Evolutionary conservation across 2,888 invertebrate genomes (phyloP).

Genomic region (Subacronicta megacephala): DNA sequence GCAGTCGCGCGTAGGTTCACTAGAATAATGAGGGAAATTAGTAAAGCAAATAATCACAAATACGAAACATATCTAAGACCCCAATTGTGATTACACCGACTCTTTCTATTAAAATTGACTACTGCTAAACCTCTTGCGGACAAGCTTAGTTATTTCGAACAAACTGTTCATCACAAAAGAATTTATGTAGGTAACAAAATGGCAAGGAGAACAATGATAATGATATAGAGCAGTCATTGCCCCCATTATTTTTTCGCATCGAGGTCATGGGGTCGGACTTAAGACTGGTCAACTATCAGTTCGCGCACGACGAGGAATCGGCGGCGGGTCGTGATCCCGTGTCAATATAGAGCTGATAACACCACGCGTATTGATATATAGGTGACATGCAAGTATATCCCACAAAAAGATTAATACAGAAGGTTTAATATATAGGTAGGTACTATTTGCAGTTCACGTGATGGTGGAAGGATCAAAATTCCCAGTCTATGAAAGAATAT

Average conservation of each 20-base stretch:
- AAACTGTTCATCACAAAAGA: slow-evolving; percentile 10
- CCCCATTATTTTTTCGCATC: slow-evolving; percentile 16
- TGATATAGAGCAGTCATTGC: slow-evolving; percentile 35
- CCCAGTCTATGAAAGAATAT: too few species aligned
- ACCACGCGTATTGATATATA: not conserved
- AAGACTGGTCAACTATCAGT: slow-evolving; percentile 15
- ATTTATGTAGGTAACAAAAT: slow-evolving; percentile 6
- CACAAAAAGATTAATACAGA: slow-evolving; percentile 1
- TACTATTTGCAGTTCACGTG: too few species aligned
- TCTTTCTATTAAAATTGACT: too few species aligned
- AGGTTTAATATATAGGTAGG: too few species aligned
- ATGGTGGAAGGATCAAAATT: too few species aligned
- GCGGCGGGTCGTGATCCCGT: slow-evolving; percentile 27
- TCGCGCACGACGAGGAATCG: slow-evolving; percentile 20
- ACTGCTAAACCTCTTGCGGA: too few species aligned
- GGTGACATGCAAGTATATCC: not conserved
- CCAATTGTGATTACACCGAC: too few species aligned
- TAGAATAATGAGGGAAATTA: too few species aligned
- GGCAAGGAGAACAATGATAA: slow-evolving; percentile 1
- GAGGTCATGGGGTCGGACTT: slow-evolving; percentile 17
- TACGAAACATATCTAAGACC: too few species aligned
- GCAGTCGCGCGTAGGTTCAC: too few species aligned
- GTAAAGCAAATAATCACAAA: too few species aligned
- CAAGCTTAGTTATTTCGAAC: too few species aligned
- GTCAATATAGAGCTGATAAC: slow-evolving; percentile 24